These are phyloP conservation scores for Stegophylla sp. DNA, from an alignment of 2,888 invertebrate genomes.

Conservation along the genomic window DNA sequence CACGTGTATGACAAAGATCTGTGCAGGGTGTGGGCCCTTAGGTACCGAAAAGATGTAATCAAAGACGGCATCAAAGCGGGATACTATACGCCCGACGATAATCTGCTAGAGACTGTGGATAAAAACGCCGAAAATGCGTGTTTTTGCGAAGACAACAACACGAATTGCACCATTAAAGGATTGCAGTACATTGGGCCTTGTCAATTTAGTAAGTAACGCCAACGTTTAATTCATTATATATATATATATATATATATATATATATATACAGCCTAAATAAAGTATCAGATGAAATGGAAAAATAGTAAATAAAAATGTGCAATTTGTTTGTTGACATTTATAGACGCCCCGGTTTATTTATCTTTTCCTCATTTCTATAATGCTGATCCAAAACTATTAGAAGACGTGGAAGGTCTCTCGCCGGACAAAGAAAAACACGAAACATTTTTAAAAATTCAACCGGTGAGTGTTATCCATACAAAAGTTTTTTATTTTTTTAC, in stretches of 20 bases:
- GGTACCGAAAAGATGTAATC: constrained; percentile 73
- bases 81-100: constrained; percentile 74
- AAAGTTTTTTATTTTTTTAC: no score
- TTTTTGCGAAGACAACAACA: constrained; percentile 74
- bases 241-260: not conserved
- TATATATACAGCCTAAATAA: not conserved
- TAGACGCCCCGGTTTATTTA: constrained; percentile 85
- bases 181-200: constrained; percentile 87
- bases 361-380: constrained; percentile 90
- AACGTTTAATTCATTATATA: no score
- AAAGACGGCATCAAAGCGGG: constrained; percentile 71
- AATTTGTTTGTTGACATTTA: constrained; percentile 61
- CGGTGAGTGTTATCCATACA: no score
- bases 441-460: constrained; percentile 84
- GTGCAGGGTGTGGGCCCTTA: constrained; percentile 79
- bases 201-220: constrained; percentile 75
- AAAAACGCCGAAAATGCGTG: constrained; percentile 77
- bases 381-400: constrained; percentile 74
- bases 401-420: constrained; percentile 75
- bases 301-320: no score
- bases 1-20: constrained; percentile 86
- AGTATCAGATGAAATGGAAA: no score
- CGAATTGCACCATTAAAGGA: constrained; percentile 75
- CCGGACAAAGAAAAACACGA: constrained; percentile 76
- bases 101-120: constrained; percentile 72